Evolutionary conservation across 2,888 invertebrate species (phyloP), one percentile per base, ranked within the genome.

Genomic region (Cheilosia vernalis): DNA sequence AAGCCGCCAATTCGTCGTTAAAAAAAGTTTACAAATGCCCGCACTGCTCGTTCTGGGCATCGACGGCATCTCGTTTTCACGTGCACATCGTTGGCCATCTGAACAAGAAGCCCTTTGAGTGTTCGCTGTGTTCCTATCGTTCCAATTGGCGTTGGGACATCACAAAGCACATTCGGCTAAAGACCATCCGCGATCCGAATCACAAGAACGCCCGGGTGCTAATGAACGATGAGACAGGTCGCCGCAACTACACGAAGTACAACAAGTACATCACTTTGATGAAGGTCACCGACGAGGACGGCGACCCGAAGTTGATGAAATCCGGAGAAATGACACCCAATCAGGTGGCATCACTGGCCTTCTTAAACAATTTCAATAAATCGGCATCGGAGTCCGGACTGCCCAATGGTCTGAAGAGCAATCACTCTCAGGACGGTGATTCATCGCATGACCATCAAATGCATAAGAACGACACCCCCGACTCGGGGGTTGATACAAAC

Each of bases 111-210:
- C 98, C 98, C 0, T 99, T 98, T 91, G 97, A 98, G 92, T 99
- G 99, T 92, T 98, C 98, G 1, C 93, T 97, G 17, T 99, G 98
- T 93, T 96, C 97, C 69, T 97, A 98, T 90, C 95, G 97, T 88
- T 98, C 98, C 33, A 98, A 98, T 91, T 98, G 98, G 98, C 95
- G 98, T 87, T 98, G 98, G 97, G 98, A 98, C 92, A 97, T 98
- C 82, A 97, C 97, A 30, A 97, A 98, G 91, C 99, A 99, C 92
- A 98, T 98, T 87, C 96, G 97, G 89, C 93, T 98, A 89, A 98
- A 97, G 93, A 96, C 96, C 7, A 96, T 96, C 24, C 94, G 97
- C 87, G 97, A 97, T 92, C 95, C 95, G 64, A 95, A 95, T 61
- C 98, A 98, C 91, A 94, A 95, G 89, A 94, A 94, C 85, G 96